Evolutionary conservation across 2,888 invertebrate genomes (phyloP), one percentile per base, ranked within the genome.

Genomic region (Drosophila leonis): DNA sequence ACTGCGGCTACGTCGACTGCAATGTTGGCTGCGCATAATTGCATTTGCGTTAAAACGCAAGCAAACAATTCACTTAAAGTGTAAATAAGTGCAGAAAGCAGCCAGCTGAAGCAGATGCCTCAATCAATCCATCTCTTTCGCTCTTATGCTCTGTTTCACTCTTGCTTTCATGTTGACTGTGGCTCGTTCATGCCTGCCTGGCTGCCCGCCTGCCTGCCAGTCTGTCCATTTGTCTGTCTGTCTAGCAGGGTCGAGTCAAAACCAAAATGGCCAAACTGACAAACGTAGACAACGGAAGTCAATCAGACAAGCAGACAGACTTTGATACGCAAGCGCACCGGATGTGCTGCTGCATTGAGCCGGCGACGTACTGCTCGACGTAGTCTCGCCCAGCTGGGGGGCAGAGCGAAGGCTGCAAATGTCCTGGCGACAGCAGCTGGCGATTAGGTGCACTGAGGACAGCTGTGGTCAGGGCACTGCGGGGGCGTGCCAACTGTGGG

Each of bases 1-100:
- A 60, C 63, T 60, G 48, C 42, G 46, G 52, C 67, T 51, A 49
- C 49, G 65, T 55, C 63, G 60, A 54, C 62, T 24, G 66, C 48
- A 44, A 42, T 68, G 69, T 59, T 72, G 78, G 71, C 83, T 76
- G 81, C 75, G 78, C 80, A 82, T 89, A 90, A 90, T 88, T 88
- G 83, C 87, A 90, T 85, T 89, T 90, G 87, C 82, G 83, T 90
- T 88, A 80, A 89, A 82, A 88, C 82, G 82, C 90, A 88, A 82
- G 79, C 85, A 90, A 90, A 87, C 88, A 90, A 89, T 87, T 89
- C 87, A 90, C 83, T 85, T 90, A 83, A 75, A 86, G 84, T 87
- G 85, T 82, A 89, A 88, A 89, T 86, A 88, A 86, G 83, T 86
- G 75, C 56, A 73, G 74, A 69, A 71, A 61, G 41, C 55, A 60